Evolutionary conservation across 2,888 invertebrate species (phyloP), one percentile per base, ranked within the genome.

Genomic region (Molorchus minor): DNA sequence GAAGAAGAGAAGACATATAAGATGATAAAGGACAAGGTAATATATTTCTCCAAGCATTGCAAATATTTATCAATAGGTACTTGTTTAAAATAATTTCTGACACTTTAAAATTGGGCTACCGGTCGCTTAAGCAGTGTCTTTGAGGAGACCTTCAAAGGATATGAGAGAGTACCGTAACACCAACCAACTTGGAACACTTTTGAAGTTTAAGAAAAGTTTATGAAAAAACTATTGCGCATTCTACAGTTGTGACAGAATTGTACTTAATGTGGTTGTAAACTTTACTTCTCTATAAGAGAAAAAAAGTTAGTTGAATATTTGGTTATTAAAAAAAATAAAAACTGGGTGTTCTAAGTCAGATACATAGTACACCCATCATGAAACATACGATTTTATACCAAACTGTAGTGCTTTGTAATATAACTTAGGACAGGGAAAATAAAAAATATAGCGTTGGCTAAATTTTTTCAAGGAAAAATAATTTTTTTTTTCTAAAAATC

Each of bases 1-100:
- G 65, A 65, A 40, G 61, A 62, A 21, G 62, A 64, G 7, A 35
- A 52, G 59, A 16, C 45, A 44, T 59, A 54, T 51, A 63, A 33
- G 61, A 66, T 69, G 80, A 71, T 88, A 88, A 71, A 88, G 87
- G 65, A 61, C 21, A 61, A 65, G 56, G 60, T 65, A 49, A 57
- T 25, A 25, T 25, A 5, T 5, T 3, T 25, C 25, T 25, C 25
- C 25, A n/a, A n/a, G n/a, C n/a, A n/a, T n/a, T n/a, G n/a, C n/a
- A n/a, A n/a, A n/a, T n/a, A n/a, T n/a, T n/a, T n/a, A n/a, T n/a
- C n/a, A n/a, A n/a, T n/a, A n/a, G n/a, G n/a, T n/a, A n/a, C n/a
- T n/a, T n/a, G n/a, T n/a, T n/a, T n/a, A n/a, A n/a, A n/a, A n/a
- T n/a, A n/a, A n/a, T n/a, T n/a, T n/a, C n/a, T n/a, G n/a, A n/a